A percentile compares a stretch with the other conserved stretches of the same genome.
These are phyloP conservation scores for Tiliacea citrago DNA, from an alignment of 2,888 invertebrate species.

Conservation along the genomic window DNA sequence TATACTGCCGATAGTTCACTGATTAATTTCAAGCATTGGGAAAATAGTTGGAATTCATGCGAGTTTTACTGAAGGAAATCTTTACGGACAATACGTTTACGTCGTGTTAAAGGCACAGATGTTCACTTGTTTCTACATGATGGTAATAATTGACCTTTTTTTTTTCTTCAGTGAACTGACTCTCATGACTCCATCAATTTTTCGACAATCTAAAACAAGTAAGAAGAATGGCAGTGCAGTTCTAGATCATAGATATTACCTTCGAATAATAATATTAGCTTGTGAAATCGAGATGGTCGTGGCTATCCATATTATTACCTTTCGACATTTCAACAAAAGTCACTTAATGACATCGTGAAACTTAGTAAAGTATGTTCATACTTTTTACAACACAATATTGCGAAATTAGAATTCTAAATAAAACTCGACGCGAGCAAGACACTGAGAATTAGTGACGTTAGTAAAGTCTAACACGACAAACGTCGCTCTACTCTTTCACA, in stretches of 20 bases:
- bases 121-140: slow-evolving; percentile 6
- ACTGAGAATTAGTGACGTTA: slow-evolving; percentile 39
- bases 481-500: slow-evolving; percentile 22
- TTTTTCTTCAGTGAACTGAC: slow-evolving; percentile 1
- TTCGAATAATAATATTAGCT: slow-evolving; percentile 34
- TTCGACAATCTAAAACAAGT: slow-evolving; percentile 31
- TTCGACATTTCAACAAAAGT: slow-evolving; percentile 47
- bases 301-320: slow-evolving; percentile 26
- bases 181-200: slow-evolving; percentile 20
- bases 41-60: slow-evolving; percentile 24
- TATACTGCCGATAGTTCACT: slow-evolving; percentile 51
- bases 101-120: slow-evolving; percentile 29
- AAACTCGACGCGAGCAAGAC: slow-evolving; percentile 44
- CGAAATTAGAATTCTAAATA: slow-evolving; percentile 35
- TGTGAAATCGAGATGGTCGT: slow-evolving; percentile 39
- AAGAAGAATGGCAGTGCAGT: slow-evolving; percentile 57
- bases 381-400: slow-evolving; percentile 54
- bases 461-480: slow-evolving; percentile 16
- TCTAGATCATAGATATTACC: slow-evolving; percentile 39
- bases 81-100: slow-evolving; percentile 1
- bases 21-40: slow-evolving; percentile 47
- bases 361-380: slow-evolving; percentile 39
- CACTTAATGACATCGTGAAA: slow-evolving; percentile 49
- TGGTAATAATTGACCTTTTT: slow-evolving; percentile 49
- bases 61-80: slow-evolving; percentile 3